A percentile compares a stretch with the other conserved stretches of the same genome.
Evolutionary conservation across 1,140 invertebrate species (phyloP).

Genomic region (Sarcophaga bullata): DNA sequence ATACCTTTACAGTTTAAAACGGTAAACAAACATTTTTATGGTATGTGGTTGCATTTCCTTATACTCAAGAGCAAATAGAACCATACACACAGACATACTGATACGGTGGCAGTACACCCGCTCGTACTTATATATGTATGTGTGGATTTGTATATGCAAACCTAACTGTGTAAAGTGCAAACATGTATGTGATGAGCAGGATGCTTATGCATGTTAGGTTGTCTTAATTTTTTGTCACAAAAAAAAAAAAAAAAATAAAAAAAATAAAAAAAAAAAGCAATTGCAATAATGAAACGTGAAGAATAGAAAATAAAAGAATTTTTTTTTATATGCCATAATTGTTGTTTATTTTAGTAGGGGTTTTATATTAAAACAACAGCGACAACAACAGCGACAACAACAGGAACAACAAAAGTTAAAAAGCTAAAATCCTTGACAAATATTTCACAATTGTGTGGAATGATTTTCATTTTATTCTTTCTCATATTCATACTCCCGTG

Average conservation of each 20-base stretch:
- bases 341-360: slow-evolving; percentile 2
- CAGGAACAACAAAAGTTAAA: neutral
- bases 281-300: neutral
- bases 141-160: neutral
- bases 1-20: slow-evolving; percentile 22
- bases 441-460: neutral
- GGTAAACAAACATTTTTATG: neutral
- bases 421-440: slow-evolving; percentile 4
- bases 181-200: neutral
- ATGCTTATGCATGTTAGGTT: neutral
- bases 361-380: neutral
- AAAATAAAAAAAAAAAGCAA: neutral
- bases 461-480: neutral
- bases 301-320: neutral
- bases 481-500: neutral
- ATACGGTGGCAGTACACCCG: too few species aligned
- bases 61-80: neutral
- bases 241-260: neutral
- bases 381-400: neutral
- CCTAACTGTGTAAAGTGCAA: neutral
- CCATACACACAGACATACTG: neutral
- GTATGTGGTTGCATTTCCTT: slow-evolving; percentile 19
- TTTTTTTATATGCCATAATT: slow-evolving; percentile 9
- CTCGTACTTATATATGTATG: too few species aligned
- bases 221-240: slow-evolving; percentile 9